Percentiles rank a stretch among this genome's conserved stretches.
Conservation (phyloP, 2,113 vertebrate species). For the Lonchura striata region DNA sequence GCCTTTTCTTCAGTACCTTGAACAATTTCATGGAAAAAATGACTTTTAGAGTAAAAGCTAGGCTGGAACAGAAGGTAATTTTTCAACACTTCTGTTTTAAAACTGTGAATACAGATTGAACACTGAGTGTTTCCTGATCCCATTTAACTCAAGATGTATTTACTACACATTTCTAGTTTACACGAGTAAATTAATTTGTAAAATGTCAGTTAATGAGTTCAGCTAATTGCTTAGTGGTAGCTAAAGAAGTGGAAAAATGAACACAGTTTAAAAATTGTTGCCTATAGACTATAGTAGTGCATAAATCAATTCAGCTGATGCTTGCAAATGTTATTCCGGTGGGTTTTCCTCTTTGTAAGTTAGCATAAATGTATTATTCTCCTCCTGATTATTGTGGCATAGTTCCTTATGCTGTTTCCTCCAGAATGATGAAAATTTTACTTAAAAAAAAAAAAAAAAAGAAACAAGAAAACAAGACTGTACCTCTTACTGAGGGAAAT, state of each 20-base stretch:
- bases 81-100: neutral
- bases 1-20: neutral
- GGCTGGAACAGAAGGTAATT: neutral
- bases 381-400: neutral
- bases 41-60: neutral
- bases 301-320: neutral
- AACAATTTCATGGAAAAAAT: neutral
- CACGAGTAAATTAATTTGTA: conserved; percentile 11
- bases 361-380: neutral
- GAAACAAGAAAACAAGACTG: neutral
- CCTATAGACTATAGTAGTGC: neutral
- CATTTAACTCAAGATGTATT: conserved; percentile 28
- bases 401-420: neutral
- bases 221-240: conserved; percentile 17
- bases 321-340: neutral
- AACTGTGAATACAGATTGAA: neutral
- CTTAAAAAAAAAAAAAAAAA: neutral
- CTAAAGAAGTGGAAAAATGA: conserved; percentile 2
- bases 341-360: neutral
- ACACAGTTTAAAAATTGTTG: neutral
- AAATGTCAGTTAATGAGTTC: conserved; percentile 30
- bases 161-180: neutral
- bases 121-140: neutral
- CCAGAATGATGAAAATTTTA: neutral
- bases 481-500: neutral